A percentile compares a stretch with the other conserved stretches of the same genome.
Conservation (phyloP, 2,797 vertebrate species). For the Myoxocephalus aenaeus region DNA sequence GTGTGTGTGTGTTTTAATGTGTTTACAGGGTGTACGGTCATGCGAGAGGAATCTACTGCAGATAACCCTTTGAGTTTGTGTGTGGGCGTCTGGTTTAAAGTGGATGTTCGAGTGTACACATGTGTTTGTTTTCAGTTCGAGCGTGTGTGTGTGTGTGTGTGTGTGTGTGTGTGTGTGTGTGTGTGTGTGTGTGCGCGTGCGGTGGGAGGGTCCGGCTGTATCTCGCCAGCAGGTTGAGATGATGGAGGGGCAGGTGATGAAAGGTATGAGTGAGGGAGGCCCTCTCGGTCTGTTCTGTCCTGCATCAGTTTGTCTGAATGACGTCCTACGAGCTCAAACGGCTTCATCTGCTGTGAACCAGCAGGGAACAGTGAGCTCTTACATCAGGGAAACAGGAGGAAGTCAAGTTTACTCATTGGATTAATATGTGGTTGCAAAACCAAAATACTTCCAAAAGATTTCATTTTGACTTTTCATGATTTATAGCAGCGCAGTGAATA, state of each 20-base stretch:
- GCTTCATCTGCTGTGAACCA: constrained; percentile 15
- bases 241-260: constrained; percentile 67
- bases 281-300: constrained; percentile 18
- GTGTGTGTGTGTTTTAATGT: neutral
- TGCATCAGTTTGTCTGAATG: constrained; percentile 36
- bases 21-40: constrained; percentile 55
- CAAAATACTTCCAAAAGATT: neutral
- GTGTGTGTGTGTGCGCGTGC: constrained; percentile 22
- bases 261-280: constrained; percentile 70
- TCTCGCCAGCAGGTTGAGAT: constrained; percentile 52
- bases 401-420: neutral
- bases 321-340: constrained; percentile 22
- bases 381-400: neutral
- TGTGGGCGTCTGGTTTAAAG: constrained; percentile 28
- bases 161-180: neutral
- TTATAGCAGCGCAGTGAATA: neutral
- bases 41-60: constrained; percentile 49
- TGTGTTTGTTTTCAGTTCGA: constrained; percentile 5
- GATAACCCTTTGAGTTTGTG: constrained; percentile 36
- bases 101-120: constrained; percentile 22
- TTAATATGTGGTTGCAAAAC: constrained; percentile 6
- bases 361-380: neutral
- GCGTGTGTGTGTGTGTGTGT: constrained; percentile 1
- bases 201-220: constrained; percentile 43
- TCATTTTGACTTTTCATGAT: neutral